phyloP scores from a whole-genome alignment of 2,113 vertebrate species.

The Bolborhynchus lineola region DNA sequence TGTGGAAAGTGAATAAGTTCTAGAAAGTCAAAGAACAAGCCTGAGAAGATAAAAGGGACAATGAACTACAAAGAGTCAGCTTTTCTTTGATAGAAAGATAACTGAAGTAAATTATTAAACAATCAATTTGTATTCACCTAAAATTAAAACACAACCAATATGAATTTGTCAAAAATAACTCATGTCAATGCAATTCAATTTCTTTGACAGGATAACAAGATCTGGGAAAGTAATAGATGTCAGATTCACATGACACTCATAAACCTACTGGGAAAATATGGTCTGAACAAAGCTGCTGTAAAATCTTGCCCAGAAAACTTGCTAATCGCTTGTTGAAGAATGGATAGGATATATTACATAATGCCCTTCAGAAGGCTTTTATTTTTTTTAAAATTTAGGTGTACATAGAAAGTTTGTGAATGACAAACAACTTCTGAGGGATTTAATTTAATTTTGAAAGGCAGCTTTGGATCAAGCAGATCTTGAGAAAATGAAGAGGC shows the following conservation, averaged over 20 bases:
- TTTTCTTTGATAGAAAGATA: slow-evolving; percentile 1
- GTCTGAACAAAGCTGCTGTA: background rate
- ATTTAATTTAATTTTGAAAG: background rate
- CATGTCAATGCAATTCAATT: slow-evolving; percentile 30
- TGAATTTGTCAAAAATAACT: slow-evolving; percentile 46
- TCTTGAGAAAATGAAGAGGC: background rate
- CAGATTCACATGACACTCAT: slow-evolving; percentile 14
- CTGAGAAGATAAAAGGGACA: background rate
- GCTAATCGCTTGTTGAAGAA: background rate
- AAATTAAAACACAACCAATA: slow-evolving; percentile 19
- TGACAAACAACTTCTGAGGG: background rate
- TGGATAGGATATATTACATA: background rate
- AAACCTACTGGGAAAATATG: slow-evolving; percentile 20
- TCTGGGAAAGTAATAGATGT: slow-evolving; percentile 18
- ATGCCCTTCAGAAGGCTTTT: slow-evolving; percentile 9
- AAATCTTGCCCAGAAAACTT: background rate
- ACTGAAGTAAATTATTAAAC: slow-evolving; percentile 42
- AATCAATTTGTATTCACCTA: slow-evolving; percentile 38
- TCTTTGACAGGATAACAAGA: slow-evolving; percentile 38
- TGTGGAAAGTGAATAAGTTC: background rate
- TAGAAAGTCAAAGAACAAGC: background rate
- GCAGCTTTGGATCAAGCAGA: background rate
- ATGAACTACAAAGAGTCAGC: background rate
- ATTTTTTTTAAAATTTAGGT: background rate
- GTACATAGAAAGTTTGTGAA: background rate